These are phyloP conservation scores for Lepidurus couesii DNA, from an alignment of 1,140 invertebrate genomes.

Conservation along the genomic window DNA sequence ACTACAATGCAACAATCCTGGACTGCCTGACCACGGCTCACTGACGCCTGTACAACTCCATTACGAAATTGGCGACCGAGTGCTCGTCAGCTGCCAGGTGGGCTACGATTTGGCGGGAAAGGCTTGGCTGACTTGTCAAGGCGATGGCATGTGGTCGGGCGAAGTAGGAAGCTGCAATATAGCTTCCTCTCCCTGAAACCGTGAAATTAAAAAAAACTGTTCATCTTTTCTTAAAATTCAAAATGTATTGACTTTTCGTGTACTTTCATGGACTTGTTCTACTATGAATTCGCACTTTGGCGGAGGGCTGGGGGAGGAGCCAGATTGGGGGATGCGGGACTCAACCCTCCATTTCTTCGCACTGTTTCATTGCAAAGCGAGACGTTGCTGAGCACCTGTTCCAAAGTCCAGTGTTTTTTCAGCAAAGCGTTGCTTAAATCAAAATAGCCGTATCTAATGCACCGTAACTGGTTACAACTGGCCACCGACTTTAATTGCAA, in stretches of 20 bases:
- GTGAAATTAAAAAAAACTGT: neutral
- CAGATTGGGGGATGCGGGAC: neutral
- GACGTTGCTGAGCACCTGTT: conserved; percentile 69
- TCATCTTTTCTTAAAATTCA: neutral
- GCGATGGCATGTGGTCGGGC: conserved; percentile 30
- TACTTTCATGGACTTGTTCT: neutral
- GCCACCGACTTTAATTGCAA: conserved; percentile 69
- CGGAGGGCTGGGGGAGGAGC: neutral
- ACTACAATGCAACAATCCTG: conserved; percentile 65
- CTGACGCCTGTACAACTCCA: conserved; percentile 66
- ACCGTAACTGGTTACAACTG: conserved; percentile 68
- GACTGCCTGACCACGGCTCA: conserved; percentile 63
- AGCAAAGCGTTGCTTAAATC: conserved; percentile 67
- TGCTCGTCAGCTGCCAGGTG: conserved; percentile 63
- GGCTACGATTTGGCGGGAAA: conserved; percentile 50
- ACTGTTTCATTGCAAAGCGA: conserved; percentile 45
- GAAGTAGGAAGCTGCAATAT: conserved; percentile 11
- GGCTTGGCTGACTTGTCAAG: conserved; percentile 30
- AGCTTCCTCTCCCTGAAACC: neutral
- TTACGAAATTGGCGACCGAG: conserved; percentile 66
- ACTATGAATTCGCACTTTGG: neutral
- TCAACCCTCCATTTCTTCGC: conserved; percentile 20
- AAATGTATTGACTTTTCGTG: neutral
- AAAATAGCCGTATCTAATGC: conserved; percentile 76
- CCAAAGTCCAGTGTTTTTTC: conserved; percentile 71